These are phyloP conservation scores for Coelopa frigida DNA, from an alignment of 1,140 invertebrate genomes.

Conservation along the genomic window DNA sequence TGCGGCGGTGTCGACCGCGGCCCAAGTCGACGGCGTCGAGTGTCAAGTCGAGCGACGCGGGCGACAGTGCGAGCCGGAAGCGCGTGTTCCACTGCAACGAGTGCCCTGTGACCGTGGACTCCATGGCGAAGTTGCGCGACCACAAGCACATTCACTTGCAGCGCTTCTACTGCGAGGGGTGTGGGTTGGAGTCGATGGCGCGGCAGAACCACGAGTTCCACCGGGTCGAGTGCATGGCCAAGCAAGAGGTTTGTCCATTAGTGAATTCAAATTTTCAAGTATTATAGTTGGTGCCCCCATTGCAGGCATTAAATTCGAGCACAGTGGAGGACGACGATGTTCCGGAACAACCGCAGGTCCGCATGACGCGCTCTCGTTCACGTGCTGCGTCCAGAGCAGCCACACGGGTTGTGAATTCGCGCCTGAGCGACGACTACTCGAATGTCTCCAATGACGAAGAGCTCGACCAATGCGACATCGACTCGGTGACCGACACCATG, in stretches of 20 bases:
- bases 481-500: constrained; percentile 24
- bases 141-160: constrained; percentile 22
- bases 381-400: constrained; percentile 21
- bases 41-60: constrained; percentile 7
- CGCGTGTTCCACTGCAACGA: constrained; percentile 7
- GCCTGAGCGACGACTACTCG: neutral
- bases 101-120: constrained; percentile 13
- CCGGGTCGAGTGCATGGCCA: constrained; percentile 29
- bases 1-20: constrained; percentile 21
- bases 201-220: constrained; percentile 36
- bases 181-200: constrained; percentile 21
- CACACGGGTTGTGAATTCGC: neutral
- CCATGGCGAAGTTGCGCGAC: constrained; percentile 13
- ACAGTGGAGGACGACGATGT: no score
- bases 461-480: neutral
- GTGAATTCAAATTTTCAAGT: constrained; percentile 12
- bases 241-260: constrained; percentile 21
- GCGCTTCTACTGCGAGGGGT: constrained; percentile 22
- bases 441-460: neutral
- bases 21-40: neutral
- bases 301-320: no score
- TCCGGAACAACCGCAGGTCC: neutral
- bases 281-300: constrained; percentile 3
- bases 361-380: constrained; percentile 24
- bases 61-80: neutral